A percentile compares a stretch with the other conserved stretches of the same genome.
Conservation (phyloP, 2,797 vertebrate genomes). For the Myotis planiceps region DNA sequence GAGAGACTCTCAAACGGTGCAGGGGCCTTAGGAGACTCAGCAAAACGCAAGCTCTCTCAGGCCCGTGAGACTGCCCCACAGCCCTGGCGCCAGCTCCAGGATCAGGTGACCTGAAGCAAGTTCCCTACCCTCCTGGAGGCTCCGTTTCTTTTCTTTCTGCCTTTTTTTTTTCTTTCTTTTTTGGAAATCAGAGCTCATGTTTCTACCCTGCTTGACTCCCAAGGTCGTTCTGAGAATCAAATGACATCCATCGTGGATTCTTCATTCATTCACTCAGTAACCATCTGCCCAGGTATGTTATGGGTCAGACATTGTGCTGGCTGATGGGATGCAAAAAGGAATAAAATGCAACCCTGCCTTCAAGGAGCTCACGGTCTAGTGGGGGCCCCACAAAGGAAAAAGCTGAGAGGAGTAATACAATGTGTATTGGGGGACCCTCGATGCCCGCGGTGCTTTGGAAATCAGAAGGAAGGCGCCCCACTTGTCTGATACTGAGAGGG, state of each 20-base stretch:
- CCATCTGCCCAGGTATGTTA: neutral
- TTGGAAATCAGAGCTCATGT: constrained; percentile 57
- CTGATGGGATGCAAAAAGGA: neutral
- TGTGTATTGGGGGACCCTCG: neutral
- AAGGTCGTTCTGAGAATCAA: neutral
- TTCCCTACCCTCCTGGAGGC: neutral
- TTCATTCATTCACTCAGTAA: neutral
- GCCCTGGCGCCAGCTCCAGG: neutral
- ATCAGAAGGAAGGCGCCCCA: neutral
- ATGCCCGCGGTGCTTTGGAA: neutral
- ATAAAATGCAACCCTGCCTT: neutral
- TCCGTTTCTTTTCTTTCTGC: neutral
- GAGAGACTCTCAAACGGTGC: neutral
- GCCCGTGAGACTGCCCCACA: neutral
- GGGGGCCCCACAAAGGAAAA: neutral
- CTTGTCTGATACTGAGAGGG: neutral
- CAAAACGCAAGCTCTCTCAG: neutral
- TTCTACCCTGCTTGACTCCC: constrained; percentile 1
- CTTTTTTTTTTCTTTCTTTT: too few species aligned
- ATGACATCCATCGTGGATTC: neutral
- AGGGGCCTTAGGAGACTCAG: neutral
- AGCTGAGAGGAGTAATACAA: neutral
- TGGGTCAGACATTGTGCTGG: neutral
- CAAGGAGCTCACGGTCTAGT: neutral
- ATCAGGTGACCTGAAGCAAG: constrained; percentile 14